phyloP scores from a whole-genome alignment of 1,140 invertebrate genomes.

The Aphelenchoides besseyi region DNA sequence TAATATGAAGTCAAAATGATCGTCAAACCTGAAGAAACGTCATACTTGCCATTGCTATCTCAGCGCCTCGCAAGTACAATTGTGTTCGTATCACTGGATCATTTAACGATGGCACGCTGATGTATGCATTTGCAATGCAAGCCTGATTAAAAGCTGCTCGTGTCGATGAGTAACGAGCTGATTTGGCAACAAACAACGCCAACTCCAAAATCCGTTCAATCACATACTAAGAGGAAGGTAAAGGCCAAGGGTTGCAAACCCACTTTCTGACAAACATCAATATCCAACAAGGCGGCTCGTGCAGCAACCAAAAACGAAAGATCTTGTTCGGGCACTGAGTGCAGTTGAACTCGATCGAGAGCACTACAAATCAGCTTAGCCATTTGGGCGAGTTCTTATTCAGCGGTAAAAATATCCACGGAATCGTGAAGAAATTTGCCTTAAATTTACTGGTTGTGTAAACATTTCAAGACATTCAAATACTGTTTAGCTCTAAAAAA shows the following conservation, averaged over 20 bases:
- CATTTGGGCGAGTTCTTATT: constrained; percentile 18
- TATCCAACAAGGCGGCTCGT: constrained; percentile 42
- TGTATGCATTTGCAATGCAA: constrained; percentile 89
- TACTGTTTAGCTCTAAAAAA: background rate
- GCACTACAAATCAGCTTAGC: constrained; percentile 31
- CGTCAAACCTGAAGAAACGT: constrained; percentile 44
- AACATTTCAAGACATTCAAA: constrained; percentile 1
- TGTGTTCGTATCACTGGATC: constrained; percentile 74
- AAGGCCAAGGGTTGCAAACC: background rate
- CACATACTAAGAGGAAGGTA: constrained; percentile 39
- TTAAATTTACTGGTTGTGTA: background rate
- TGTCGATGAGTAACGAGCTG: constrained; percentile 39
- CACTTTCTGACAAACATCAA: constrained; percentile 38
- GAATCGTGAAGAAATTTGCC: constrained; percentile 42
- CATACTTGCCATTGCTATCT: constrained; percentile 73
- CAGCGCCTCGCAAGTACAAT: constrained; percentile 80
- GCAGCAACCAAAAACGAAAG: constrained; percentile 41
- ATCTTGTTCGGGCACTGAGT: constrained; percentile 41
- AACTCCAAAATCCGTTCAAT: constrained; percentile 33
- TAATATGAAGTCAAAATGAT: background rate
- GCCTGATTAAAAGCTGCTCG: constrained; percentile 66
- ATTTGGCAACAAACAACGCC: constrained; percentile 31
- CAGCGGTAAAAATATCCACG: constrained; percentile 26
- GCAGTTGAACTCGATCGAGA: constrained; percentile 37
- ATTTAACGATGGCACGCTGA: constrained; percentile 86